Evolutionary conservation across 2,113 vertebrate species (phyloP), one percentile per base, ranked within the genome.

Genomic region (Lampris megalopsis): DNA sequence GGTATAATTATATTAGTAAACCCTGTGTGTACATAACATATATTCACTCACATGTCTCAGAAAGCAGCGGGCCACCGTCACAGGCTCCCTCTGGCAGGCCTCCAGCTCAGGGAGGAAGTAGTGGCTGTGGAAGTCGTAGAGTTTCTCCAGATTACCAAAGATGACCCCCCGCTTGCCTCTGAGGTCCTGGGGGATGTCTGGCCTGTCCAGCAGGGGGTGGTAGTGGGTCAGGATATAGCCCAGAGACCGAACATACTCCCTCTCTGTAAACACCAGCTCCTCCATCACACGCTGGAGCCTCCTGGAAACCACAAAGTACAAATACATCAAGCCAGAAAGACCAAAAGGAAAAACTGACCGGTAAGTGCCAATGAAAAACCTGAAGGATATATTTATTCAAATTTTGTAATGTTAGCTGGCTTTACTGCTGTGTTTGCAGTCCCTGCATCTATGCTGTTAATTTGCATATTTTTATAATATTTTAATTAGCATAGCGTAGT

Each of bases 101-200:
- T 95, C 94, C 74, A 95, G 80, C 84, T 95, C 94, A 0, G 92
- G 92, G 10, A 95, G 88, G 71, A 95, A 95, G 77, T 91, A 86
- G 78, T 89, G 94, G 78, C 86, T 83, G 88, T 95, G 94, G 81
- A 95, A 95, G 84, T 94, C 89, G 7, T 91, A 80, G 53, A 95
- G 90, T 79, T 94, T 94, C 87, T 95, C 94, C 72, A 95, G 89
- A 85, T 95, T 95, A 2, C 94, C 93, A 42, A 95, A 95, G 71
- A 95, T 93, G 75, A 90, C n/a, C 1, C 90, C 89, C 45, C 93
- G 81, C 73, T 95, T 94, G 56, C 94, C 94, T 48, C 93, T 84
- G 47, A 94, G 90, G 83, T 93, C 94, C 88, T 95, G 94, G 42
- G 94, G 93, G 5, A 95, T 89, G 65, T 95, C 92, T 2, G 87